Evolutionary conservation across 2,888 invertebrate genomes (phyloP), one percentile per base, ranked within the genome.

Genomic region (Fragum fragum): DNA sequence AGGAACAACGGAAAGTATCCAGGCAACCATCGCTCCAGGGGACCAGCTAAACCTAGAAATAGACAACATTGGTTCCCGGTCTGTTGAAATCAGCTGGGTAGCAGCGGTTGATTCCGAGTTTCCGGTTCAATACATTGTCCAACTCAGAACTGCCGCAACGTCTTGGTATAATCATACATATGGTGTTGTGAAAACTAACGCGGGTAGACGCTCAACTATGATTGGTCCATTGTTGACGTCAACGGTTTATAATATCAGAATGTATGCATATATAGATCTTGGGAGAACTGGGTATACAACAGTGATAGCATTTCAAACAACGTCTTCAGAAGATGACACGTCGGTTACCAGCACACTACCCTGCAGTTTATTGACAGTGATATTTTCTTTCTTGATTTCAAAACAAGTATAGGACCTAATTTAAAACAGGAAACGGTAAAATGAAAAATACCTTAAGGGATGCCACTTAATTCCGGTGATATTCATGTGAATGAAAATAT

Each of bases 141-240:
- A 57, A 28, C 57, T 57, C 0, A 23, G 28, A 26, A 57, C 57
- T 0, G 9, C 26, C 16, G 57, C 18, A 1, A 57, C 57, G 14
- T 57, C 57, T 26, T 57, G 57, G 57, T 57, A 57, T 28, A 57
- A 57, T 57, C 57, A 57, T 57, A 57, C 57, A 26, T 57, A 57
- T 57, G 57, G 26, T 18, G 57, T 7, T 28, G 26, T 57, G 16
- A 14, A 16, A 28, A 11, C 26, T 28, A 26, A 6, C 11, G 28
- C 2, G 14, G 28, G 21, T 26, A 23, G 57, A 57, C 28, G 28
- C 26, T 21, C 16, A 9, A 23, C 57, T 3, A 57, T 26, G 3
- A 28, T 57, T 2, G 11, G 21, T 5, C 23, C 57, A 1, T 28
- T 57, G 1, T 2, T 57, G 3, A 11, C 18, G 16, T 57, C 57